A percentile compares a stretch with the other conserved stretches of the same genome.
Conservation (phyloP, 2,797 vertebrate genomes). For the Leptoclinus maculatus region DNA sequence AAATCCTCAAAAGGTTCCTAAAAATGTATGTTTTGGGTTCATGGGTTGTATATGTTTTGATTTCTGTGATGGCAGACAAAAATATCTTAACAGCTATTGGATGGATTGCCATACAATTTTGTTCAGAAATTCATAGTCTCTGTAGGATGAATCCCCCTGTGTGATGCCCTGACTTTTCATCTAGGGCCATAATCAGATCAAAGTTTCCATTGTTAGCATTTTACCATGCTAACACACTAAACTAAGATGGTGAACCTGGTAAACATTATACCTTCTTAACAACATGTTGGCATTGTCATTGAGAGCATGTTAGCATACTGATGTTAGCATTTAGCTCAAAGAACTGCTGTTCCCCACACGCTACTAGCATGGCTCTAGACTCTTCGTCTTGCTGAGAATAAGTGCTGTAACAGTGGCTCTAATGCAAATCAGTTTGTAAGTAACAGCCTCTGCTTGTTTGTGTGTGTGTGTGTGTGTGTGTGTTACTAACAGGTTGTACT, state of each 20-base stretch:
- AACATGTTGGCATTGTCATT: background rate
- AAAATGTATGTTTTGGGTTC: background rate
- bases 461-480: slow-evolving; percentile 44
- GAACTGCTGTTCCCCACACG: background rate
- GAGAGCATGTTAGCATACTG: background rate
- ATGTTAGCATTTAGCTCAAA: background rate
- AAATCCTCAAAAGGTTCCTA: background rate
- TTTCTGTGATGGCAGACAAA: background rate
- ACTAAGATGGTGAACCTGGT: background rate
- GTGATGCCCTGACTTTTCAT: background rate
- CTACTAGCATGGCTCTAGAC: background rate
- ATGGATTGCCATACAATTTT: background rate
- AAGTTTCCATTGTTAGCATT: no score
- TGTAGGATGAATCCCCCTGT: background rate
- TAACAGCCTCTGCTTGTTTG: slow-evolving; percentile 44
- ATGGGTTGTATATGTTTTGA: background rate
- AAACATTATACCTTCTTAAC: background rate
- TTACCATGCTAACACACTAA: background rate
- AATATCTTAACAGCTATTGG: background rate
- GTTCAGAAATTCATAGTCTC: background rate
- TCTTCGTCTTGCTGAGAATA: background rate
- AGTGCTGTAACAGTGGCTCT: background rate
- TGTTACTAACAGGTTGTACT: slow-evolving; percentile 87
- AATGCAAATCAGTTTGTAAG: slow-evolving; percentile 4
- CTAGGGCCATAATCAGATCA: background rate